These are phyloP conservation scores for Pristionchus arcanus DNA, from an alignment of 2,888 invertebrate genomes.

Conservation along the genomic window DNA sequence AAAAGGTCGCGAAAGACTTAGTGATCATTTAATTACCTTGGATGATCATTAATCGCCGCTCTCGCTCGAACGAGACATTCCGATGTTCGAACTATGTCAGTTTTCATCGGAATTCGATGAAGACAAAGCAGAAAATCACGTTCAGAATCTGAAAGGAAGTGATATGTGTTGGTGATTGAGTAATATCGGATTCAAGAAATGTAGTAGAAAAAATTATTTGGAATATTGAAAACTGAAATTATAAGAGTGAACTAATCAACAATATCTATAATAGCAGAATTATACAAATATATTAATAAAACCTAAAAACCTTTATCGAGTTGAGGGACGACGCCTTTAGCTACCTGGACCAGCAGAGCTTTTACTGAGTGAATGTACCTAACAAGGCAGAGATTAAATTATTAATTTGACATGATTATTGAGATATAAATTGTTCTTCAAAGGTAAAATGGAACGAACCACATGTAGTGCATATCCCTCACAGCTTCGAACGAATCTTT, in stretches of 20 bases:
- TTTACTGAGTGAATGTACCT: constrained; percentile 53
- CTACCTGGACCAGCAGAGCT: constrained; percentile 30
- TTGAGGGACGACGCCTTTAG: constrained; percentile 20
- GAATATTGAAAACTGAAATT: too few species aligned
- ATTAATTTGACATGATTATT: too few species aligned
- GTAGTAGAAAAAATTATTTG: too few species aligned
- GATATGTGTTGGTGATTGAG: too few species aligned
- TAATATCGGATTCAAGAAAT: too few species aligned
- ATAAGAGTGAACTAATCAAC: too few species aligned
- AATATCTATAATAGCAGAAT: too few species aligned
- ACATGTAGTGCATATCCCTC: constrained; percentile 48
- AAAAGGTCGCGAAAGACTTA: background rate
- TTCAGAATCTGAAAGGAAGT: constrained; percentile 29
- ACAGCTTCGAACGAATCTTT: constrained; percentile 48
- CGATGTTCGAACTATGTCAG: constrained; percentile 46
- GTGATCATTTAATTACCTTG: constrained; percentile 7
- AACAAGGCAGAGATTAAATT: background rate
- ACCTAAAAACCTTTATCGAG: constrained; percentile 36
- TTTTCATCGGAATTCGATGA: constrained; percentile 19
- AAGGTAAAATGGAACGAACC: background rate
- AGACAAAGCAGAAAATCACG: constrained; percentile 49
- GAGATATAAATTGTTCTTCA: background rate
- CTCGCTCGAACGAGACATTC: constrained; percentile 35
- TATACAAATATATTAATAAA: too few species aligned
- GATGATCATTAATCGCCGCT: background rate